Percentiles rank a stretch among this genome's conserved stretches.
These are phyloP conservation scores for Tolmerus cingulatus DNA, from an alignment of 2,888 invertebrate genomes.

Conservation along the genomic window DNA sequence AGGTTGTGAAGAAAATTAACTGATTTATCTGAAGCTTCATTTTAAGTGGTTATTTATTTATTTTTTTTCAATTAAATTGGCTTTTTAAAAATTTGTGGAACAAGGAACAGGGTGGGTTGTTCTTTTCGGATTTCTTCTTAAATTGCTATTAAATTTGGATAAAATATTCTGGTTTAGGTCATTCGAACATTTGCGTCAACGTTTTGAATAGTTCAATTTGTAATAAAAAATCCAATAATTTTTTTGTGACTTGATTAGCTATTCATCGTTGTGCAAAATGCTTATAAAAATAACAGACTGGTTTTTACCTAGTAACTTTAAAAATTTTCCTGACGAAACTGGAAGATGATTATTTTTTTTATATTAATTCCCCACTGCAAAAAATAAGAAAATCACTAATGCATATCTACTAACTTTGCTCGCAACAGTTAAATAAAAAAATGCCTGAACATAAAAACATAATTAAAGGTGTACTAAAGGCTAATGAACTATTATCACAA, in stretches of 20 bases:
- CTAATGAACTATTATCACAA: background rate
- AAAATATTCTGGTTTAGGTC: background rate
- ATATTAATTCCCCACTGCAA: no score
- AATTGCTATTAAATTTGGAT: background rate
- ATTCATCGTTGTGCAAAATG: background rate
- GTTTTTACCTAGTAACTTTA: background rate
- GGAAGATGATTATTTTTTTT: background rate
- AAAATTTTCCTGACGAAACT: background rate
- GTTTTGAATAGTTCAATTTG: background rate
- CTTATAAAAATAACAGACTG: background rate
- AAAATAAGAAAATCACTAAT: no score
- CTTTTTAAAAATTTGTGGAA: background rate
- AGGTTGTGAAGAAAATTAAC: background rate
- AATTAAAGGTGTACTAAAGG: no score
- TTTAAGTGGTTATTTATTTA: background rate
- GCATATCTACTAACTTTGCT: no score
- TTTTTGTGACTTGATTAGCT: background rate
- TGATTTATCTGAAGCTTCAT: background rate
- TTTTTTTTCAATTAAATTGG: background rate
- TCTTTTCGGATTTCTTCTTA: background rate
- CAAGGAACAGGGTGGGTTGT: background rate
- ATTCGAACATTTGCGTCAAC: background rate
- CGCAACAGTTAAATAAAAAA: no score
- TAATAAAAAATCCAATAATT: background rate
- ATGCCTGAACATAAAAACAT: no score